phyloP scores from a whole-genome alignment of 53 echinoderm and acorn worm species.

The Astropecten irregularis region DNA sequence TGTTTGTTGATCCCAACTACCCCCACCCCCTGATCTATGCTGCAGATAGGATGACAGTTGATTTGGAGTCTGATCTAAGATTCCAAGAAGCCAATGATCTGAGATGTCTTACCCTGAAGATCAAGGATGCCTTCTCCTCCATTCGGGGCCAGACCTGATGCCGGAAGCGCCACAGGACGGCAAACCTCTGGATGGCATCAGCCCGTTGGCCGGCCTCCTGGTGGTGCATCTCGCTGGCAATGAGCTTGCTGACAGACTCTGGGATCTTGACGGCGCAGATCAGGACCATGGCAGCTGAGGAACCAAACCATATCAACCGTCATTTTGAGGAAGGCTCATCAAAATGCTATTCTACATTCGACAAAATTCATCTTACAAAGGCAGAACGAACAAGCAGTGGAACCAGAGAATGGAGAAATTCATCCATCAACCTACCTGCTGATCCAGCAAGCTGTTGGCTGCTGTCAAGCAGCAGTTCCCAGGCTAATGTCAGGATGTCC shows the following conservation, averaged over 20 bases:
- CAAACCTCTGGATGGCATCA: constrained; percentile 89
- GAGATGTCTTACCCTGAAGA: constrained; percentile 86
- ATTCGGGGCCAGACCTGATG: constrained; percentile 97
- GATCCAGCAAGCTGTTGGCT: constrained; percentile 90
- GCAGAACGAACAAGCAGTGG: too few relatives aligned
- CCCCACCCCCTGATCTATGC: too few relatives aligned
- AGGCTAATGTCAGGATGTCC: constrained; percentile 85
- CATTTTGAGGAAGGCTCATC: too few relatives aligned
- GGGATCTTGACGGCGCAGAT: constrained; percentile 96
- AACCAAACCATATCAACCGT: not conserved
- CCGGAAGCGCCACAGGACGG: constrained; percentile 90
- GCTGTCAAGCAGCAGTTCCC: constrained; percentile 92
- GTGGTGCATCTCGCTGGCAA: constrained; percentile 94
- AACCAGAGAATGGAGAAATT: too few relatives aligned
- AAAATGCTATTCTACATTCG: too few relatives aligned
- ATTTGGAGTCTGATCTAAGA: too few relatives aligned
- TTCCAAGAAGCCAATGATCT: too few relatives aligned
- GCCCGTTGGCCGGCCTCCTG: constrained; percentile 85
- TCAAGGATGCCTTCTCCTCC: constrained; percentile 89
- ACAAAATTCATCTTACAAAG: too few relatives aligned
- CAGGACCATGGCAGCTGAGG: constrained; percentile 86
- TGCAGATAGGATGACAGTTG: too few relatives aligned
- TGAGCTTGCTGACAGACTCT: constrained; percentile 76
- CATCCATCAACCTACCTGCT: constrained; percentile 85
- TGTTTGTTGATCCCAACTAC: too few relatives aligned